Evolutionary conservation across 2,888 invertebrate species (phyloP), one percentile per base, ranked within the genome.

Genomic region (Unio pictorum): DNA sequence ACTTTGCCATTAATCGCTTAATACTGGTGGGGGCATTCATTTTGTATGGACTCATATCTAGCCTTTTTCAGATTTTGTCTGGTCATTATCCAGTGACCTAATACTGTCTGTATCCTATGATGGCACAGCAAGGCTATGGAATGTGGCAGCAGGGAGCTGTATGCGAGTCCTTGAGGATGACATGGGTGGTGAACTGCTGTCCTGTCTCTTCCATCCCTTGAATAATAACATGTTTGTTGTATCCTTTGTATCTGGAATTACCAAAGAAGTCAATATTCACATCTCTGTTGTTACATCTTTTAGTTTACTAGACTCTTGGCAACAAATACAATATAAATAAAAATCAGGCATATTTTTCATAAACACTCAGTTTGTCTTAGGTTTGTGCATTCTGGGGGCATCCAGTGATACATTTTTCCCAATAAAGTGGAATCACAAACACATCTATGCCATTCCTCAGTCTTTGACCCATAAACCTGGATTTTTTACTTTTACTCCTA

Each of bases 171-270:
- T 88, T 57, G 81, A 82, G 66, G 88, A 88, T 75, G 82, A 80
- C 54, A 78, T 77, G n/a, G 84, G 84, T 6, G 86, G 83, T n/a
- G 88, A 88, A 72, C 80, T 90, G 34, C 80, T 87, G 61, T 87
- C 84, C 64, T 95, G 95, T 89, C 92, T 93, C 65, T 96, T 96
- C 90, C 94, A 95, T 87, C 95, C 95, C 0, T 93, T 94, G 62
- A 96, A 96, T 87, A 95, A 95, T 87, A 96, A 96, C 90, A 93
- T 95, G 91, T 93, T 95, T 81, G 93, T 95, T 84, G 94, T 94
- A 94, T 94, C 94, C 93, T 93, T 86, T 65, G 17, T 4, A 20
- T 45, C n/a, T 45, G 45, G 58, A 54, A 7, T 17, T 23, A 54
- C n/a, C 18, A 45, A 11, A 15, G 45, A 45, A 45, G 11, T 3